phyloP scores from a whole-genome alignment of 2,797 vertebrate species.

The Capromys pilorides region DNA sequence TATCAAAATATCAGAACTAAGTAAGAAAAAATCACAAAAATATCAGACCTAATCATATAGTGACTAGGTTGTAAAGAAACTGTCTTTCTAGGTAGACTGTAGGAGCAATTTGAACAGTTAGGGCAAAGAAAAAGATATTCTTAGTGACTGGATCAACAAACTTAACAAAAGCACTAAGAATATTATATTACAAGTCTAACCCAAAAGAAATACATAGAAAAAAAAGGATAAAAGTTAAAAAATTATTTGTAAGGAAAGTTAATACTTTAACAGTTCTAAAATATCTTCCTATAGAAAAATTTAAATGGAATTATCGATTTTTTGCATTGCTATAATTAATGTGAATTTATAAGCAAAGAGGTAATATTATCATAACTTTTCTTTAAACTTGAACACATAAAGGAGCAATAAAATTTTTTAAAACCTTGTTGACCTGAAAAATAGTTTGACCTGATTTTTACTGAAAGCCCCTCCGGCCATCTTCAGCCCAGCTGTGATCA shows the following conservation, averaged over 20 bases:
- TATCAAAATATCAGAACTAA: not conserved
- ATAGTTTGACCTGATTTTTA: constrained; percentile 52
- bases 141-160: constrained; percentile 23
- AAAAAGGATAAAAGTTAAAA: not conserved
- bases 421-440: constrained; percentile 32
- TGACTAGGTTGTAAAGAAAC: constrained; percentile 46
- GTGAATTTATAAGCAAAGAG: constrained; percentile 14
- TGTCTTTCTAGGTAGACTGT: constrained; percentile 39
- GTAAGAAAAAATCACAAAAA: not conserved
- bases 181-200: not conserved
- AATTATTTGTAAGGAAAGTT: constrained; percentile 48
- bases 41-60: not conserved
- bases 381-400: constrained; percentile 29
- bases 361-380: constrained; percentile 54
- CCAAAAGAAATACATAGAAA: constrained; percentile 19
- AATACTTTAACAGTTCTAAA: constrained; percentile 57
- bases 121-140: not conserved
- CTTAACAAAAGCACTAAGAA: not conserved
- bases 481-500: constrained; percentile 36
- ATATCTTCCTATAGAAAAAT: constrained; percentile 58
- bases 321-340: constrained; percentile 5
- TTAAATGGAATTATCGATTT: constrained; percentile 37
- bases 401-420: constrained; percentile 50
- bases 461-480: constrained; percentile 37
- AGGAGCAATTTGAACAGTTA: constrained; percentile 44